phyloP scores from a whole-genome alignment of 2,888 invertebrate species.

The Halocaridina rubra region DNA sequence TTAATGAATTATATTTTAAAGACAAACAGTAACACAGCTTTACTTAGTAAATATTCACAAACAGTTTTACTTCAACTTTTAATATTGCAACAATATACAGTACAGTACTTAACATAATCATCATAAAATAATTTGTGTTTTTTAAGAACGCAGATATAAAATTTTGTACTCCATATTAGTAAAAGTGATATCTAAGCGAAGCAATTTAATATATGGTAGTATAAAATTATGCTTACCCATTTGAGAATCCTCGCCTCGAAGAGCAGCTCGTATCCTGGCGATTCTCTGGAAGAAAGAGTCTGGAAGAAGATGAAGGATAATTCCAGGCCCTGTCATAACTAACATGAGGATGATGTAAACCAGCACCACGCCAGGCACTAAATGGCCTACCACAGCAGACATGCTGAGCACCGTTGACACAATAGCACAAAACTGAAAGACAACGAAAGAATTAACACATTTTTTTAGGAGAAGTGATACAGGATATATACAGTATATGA shows the following conservation, averaged over 20 bases:
- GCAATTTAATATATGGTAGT: not conserved
- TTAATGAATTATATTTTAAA: too few relatives aligned
- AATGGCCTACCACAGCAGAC: slow-evolving; percentile 37
- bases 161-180: not conserved
- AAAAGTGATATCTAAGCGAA: not conserved
- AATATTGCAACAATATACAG: too few relatives aligned
- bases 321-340: slow-evolving; percentile 42
- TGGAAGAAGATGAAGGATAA: slow-evolving; percentile 38
- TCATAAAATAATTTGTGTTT: too few relatives aligned
- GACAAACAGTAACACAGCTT: too few relatives aligned
- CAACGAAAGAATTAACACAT: not conserved
- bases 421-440: slow-evolving; percentile 43
- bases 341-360: slow-evolving; percentile 37
- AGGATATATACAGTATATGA: not conserved
- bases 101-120: too few relatives aligned
- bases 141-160: too few relatives aligned
- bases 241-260: slow-evolving; percentile 33
- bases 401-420: slow-evolving; percentile 41
- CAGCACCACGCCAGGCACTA: slow-evolving; percentile 50
- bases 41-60: too few relatives aligned
- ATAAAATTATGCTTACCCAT: slow-evolving; percentile 27
- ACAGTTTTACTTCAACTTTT: too few relatives aligned
- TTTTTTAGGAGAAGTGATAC: not conserved
- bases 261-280: slow-evolving; percentile 32
- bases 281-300: slow-evolving; percentile 36